Conservation (phyloP, 1,140 invertebrate species). For the Whitmania pigra region DNA sequence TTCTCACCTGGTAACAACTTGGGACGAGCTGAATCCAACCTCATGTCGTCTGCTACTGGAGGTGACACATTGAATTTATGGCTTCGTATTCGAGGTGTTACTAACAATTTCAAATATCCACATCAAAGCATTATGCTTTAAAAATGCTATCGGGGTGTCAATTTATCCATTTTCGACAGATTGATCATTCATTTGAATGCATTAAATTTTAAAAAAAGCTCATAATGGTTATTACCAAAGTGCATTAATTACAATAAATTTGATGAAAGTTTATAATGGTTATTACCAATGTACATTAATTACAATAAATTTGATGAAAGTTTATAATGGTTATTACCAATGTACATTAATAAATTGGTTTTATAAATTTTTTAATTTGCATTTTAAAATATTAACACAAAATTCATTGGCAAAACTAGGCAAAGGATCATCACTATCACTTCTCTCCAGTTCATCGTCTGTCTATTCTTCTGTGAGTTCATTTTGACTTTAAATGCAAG, state of each 20-base stretch:
- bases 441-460: constrained; percentile 85
- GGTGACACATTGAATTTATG: not conserved
- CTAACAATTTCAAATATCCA: not conserved
- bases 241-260: too few species aligned
- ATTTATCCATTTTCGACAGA: not conserved
- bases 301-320: too few species aligned
- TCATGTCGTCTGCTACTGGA: constrained; percentile 10
- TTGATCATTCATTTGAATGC: not conserved
- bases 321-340: too few species aligned
- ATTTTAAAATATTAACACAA: not conserved
- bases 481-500: too few species aligned
- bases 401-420: constrained; percentile 32
- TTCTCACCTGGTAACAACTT: constrained; percentile 1
- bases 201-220: not conserved
- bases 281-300: too few species aligned
- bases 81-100: not conserved
- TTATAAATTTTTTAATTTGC: not conserved
- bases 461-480: constrained; percentile 51
- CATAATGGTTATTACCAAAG: too few species aligned
- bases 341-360: too few species aligned
- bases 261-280: too few species aligned
- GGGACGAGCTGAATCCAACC: not conserved
- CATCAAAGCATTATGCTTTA: too few species aligned
- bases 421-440: constrained; percentile 76
- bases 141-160: too few species aligned